Conservation (phyloP, 1,140 invertebrate species). For the Pseudachorutes palmiensis region DNA sequence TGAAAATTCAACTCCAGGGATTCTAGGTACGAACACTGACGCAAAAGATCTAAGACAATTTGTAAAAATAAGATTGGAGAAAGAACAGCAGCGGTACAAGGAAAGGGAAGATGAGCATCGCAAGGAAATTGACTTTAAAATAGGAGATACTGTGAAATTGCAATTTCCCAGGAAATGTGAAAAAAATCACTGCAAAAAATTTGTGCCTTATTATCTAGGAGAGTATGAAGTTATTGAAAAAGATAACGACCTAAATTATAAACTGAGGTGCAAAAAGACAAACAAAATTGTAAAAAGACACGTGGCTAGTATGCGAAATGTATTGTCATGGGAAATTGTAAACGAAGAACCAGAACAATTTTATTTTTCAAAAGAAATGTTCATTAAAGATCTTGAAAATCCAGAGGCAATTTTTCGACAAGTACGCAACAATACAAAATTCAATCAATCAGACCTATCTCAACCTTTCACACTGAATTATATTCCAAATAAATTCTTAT, state of each 20-base stretch:
- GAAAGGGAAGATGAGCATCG: not conserved
- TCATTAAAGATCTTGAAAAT: not conserved
- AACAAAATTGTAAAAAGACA: not conserved
- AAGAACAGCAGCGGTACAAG: not conserved
- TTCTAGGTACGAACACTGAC: not conserved
- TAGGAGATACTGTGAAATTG: conserved; percentile 6
- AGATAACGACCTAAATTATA: not conserved
- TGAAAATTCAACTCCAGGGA: not conserved
- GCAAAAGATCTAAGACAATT: not conserved
- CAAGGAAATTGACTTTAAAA: conserved; percentile 6
- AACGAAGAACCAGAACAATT: not conserved
- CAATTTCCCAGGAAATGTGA: not conserved
- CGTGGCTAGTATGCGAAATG: not conserved
- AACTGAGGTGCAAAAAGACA: not conserved
- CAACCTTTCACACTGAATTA: not conserved
- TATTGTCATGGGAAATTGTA: not conserved
- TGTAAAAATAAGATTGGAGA: not conserved
- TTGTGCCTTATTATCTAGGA: not conserved
- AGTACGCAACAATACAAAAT: not conserved
- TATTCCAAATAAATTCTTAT: not conserved
- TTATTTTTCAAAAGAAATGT: not conserved
- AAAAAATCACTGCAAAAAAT: not conserved
- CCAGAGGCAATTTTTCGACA: not conserved
- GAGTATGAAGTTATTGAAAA: conserved; percentile 1
- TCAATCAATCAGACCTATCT: not conserved